These are phyloP conservation scores for Tiliacea aurago DNA, from an alignment of 2,888 invertebrate genomes.

Conservation along the genomic window DNA sequence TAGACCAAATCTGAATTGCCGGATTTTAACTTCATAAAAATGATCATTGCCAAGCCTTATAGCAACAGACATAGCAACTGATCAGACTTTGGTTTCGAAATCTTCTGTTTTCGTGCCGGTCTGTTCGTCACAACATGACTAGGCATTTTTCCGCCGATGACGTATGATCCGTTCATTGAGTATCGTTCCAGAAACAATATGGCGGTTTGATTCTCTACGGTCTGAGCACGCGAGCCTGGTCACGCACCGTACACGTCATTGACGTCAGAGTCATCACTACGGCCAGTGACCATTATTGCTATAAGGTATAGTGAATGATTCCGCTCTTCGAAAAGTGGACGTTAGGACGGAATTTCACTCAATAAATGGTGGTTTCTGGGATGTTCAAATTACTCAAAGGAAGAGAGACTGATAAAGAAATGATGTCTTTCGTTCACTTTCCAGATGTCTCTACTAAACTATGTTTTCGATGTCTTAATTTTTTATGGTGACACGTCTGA, in stretches of 20 bases:
- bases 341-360: neutral
- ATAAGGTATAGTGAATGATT: slow-evolving; percentile 6
- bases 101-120: slow-evolving; percentile 18
- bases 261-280: slow-evolving; percentile 69
- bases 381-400: neutral
- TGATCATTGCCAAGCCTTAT: neutral
- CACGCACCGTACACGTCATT: slow-evolving; percentile 70
- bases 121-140: slow-evolving; percentile 18
- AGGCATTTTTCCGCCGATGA: slow-evolving; percentile 21
- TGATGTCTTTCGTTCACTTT: neutral
- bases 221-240: slow-evolving; percentile 63
- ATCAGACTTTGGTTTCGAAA: slow-evolving; percentile 10
- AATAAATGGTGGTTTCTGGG: neutral
- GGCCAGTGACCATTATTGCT: slow-evolving; percentile 22
- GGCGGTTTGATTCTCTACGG: slow-evolving; percentile 38
- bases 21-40: neutral
- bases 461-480: neutral
- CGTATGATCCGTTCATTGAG: slow-evolving; percentile 40
- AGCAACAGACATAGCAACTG: slow-evolving; percentile 7
- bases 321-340: neutral
- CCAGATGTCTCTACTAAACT: neutral
- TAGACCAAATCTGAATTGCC: neutral
- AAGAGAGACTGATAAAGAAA: neutral
- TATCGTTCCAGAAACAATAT: slow-evolving; percentile 27
- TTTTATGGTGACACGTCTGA: neutral